Base-by-base conservation (phyloP, 2,113 vertebrate genomes). In the Pachycephala philippinensis region DNA sequence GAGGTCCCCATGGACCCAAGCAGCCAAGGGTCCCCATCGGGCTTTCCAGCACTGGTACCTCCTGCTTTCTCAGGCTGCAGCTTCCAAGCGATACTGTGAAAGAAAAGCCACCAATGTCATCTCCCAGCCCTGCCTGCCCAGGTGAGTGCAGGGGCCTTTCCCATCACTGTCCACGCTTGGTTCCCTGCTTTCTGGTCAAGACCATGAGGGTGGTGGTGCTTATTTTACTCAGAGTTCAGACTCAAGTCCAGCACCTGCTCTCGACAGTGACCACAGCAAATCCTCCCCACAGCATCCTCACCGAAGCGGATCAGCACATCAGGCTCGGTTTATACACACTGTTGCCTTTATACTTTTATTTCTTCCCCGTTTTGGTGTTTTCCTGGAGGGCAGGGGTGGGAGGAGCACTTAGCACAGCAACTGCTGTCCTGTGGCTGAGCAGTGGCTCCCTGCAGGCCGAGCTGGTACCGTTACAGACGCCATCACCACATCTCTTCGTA, bases 21-120 rank as follows among this genome's bases (percentile, higher is more conserved):
- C 76, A 72, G 81, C 50, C 13, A 6, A 35, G 87, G 15, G 69
- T 79, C 47, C 56, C 56, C 56, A 18, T 65, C 2, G 4, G 77
- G 63, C 66, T 84, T 57, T 33, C 76, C 17, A 24, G 68, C 76
- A 69, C 61, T 47, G 47, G 72, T 22, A 44, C 49, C 87, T 95
- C 56, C 63, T 49, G 42, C 56, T 80, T 81, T 21, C 83, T 90
- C 91, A 70, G 86, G 78, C 94, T 84, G 95, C 40, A 65, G 57
- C 93, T 90, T 82, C 88, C 69, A 81, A 87, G 84, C 1, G 22
- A 86, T 68, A 59, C 96, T 93, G 95, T 94, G 90, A 96, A 61
- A 84, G 72, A 88, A 93, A 87, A 96, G 65, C 94, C 95, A 89
- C 89, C 35, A 17, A 8, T 15, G 60, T 76, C n/a, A 80, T 61